Evolutionary conservation across 2,113 vertebrate genomes (phyloP).

Genomic region (Apodemus sylvaticus): DNA sequence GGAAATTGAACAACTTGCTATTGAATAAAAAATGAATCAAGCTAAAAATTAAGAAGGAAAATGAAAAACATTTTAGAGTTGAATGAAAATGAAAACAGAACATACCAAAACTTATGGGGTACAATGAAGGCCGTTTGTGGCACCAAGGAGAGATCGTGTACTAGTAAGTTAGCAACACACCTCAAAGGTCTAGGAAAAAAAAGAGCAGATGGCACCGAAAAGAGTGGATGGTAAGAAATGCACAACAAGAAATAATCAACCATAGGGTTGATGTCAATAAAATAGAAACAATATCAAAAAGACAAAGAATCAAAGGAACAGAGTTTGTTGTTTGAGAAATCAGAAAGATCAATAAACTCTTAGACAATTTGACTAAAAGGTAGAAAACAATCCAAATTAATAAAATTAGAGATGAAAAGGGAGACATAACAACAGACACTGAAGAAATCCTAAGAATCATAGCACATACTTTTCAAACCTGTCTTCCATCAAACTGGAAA

Average conservation of each 20-base stretch:
- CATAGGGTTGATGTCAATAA: too few species aligned
- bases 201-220: not conserved
- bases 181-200: not conserved
- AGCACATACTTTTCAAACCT: not conserved
- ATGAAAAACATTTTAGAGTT: not conserved
- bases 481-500: not conserved
- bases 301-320: not conserved
- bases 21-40: not conserved
- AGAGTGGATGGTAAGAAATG: not conserved
- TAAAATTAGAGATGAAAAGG: not conserved
- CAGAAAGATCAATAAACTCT: not conserved
- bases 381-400: not conserved
- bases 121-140: not conserved
- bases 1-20: not conserved
- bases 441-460: not conserved
- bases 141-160: not conserved
- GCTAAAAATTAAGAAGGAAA: not conserved
- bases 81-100: not conserved
- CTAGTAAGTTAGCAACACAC: not conserved
- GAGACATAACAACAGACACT: not conserved
- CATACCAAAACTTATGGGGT: not conserved
- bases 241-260: too few species aligned
- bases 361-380: not conserved
- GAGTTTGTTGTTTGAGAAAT: not conserved
- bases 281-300: not conserved